Base-by-base conservation (phyloP, 2,113 vertebrate species). In the Oreochromis niloticus region DNA sequence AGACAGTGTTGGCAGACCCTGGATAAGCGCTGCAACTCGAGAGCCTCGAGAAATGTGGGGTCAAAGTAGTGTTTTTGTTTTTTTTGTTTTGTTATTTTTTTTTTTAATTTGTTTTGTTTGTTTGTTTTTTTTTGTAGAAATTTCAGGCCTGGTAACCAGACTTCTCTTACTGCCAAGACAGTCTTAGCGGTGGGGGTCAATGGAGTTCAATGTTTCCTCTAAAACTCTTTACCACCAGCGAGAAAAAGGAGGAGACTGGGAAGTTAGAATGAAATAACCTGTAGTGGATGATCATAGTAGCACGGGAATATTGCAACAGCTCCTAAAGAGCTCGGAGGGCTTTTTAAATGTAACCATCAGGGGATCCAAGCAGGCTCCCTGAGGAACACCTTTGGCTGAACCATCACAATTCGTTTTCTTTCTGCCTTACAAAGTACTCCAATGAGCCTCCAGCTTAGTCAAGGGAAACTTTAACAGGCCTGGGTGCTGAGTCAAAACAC, bases 151-250 rank as follows among this genome's bases (percentile, higher is more conserved):
- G 80, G 89, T 82, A 81, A 79, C 89, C 89, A 78, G 54, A 92
- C 89, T 46, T 6, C 55, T 90, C 73, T 52, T 52, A 78, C 73
- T 78, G 16, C 46, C 46, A 78, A 78, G 73, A 52, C 88, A 32
- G 91, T 90, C 86, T 71, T 43, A 22, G 83, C 30, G 22, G 54
- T 80, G 41, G 87, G 87, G 89, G 85, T 90, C 90, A 89, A 32
- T 81, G 84, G 83, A 92, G 87, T 91, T 91, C 93, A 93, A 90
- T 90, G 92, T 88, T 95, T 94, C 90, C 94, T 94, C 93, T 93
- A 85, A 84, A 85, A 86, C 81, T 91, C 78, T 90, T 24, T 84
- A 82, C 79, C 85, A 82, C 80, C 83, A 54, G 85, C 13, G 55
- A 46, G 75, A 41, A 73, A 80, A 80, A 89, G 88, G 56, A 84